Base-by-base conservation (phyloP, 2,888 invertebrate species). In the Temnothorax rugatulus region DNA sequence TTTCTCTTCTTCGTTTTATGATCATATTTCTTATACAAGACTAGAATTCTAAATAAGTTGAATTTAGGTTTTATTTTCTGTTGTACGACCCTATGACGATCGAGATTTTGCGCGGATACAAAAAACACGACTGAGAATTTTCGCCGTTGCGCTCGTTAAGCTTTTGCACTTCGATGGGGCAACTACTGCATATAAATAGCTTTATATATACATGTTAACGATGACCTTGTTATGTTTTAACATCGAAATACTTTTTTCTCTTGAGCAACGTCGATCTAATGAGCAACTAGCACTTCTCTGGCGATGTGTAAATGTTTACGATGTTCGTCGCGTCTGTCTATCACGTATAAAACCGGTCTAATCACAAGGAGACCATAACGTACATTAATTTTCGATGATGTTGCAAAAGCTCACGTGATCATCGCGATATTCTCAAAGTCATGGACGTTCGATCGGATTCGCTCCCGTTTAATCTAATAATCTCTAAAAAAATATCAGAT, bases 201-300 rank as follows among this genome's bases (percentile, higher is more conserved):
- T 13, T 3, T 25, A 57, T 21, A 18, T 38, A 44, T 29, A 38
- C 5, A 7, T 41, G 71, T 21, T 54, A 38, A 73, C 11, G 41
- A 57, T 1, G n/a, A 21, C n/a, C 64, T 50, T 76, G 75, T 75
- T 61, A 41, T 0, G 38, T 38, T 41, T 47, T 50, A 38, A 76
- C 50, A 64, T 76, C 11, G 2, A 64, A 76, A 76, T 64, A 76
- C 38, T 64, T 38, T 50, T 75, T 76, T 64, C 38, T 76, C 75
- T 64, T 76, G 38, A 50, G 34, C 1, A 76, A 76, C 9, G 15
- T 13, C 25, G 8, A 15, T 44, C 2, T 34, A 61, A 75, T 38
- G 47, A 34, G 11, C 21, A 1, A 8, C 7, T 64, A 0, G 11
- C 18, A 21, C 1, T 44, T 63, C 15, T 73, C 29, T 29, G 29